phyloP scores from a whole-genome alignment of 2,113 vertebrate species.

The Laticauda laticaudata region DNA sequence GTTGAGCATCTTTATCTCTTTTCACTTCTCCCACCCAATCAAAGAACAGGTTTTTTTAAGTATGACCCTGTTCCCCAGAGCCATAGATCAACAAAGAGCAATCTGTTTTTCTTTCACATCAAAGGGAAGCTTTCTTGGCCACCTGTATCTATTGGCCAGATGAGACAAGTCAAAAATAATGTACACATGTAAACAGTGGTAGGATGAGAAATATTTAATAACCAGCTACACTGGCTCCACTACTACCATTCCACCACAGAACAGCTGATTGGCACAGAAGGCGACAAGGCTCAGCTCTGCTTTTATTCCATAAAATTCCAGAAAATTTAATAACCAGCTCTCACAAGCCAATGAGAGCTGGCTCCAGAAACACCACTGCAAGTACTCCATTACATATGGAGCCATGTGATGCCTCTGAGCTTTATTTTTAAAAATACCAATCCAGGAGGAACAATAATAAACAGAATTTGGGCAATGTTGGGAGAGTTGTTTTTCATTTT shows the following conservation, averaged over 20 bases:
- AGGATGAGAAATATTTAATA: neutral
- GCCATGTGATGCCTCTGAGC: neutral
- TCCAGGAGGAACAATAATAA: neutral
- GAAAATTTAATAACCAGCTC: neutral
- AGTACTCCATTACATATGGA: neutral
- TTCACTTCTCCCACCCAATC: neutral
- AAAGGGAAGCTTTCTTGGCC: neutral
- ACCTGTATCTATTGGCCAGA: neutral
- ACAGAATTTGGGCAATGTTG: neutral
- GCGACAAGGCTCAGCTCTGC: neutral
- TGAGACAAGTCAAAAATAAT: neutral
- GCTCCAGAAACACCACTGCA: neutral
- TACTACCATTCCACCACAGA: neutral
- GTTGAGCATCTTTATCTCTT: neutral
- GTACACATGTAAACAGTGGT: neutral
- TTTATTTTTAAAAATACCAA: neutral
- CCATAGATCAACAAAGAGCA: neutral
- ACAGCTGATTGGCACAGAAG: neutral
- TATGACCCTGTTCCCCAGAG: neutral
- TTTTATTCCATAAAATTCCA: neutral
- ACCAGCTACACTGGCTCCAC: neutral
- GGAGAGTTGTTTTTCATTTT: neutral
- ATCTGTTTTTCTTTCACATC: neutral
- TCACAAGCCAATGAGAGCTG: neutral
- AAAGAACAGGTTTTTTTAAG: neutral